Base-by-base conservation (phyloP, 2,113 vertebrate species). In the Pontoporia blainvillei region DNA sequence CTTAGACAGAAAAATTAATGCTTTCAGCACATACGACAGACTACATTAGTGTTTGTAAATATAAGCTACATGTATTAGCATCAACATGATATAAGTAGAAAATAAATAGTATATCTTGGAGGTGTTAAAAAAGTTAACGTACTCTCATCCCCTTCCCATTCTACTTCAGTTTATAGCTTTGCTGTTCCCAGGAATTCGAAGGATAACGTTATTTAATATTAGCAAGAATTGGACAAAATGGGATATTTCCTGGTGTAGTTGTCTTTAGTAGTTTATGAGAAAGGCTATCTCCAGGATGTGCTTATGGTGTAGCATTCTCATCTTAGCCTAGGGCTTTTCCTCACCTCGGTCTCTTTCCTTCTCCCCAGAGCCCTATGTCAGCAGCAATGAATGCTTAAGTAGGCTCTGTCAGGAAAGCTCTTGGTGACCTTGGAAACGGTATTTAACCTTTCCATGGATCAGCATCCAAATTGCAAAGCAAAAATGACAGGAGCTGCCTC, bases 391-490 rank as follows among this genome's bases (percentile, higher is more conserved):
- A 78, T 67, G 72, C 86, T 46, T 84, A 76, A 97, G 76, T 67
- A 97, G 79, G 39, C 31, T 90, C 89, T 95, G 84, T 82, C 84
- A 71, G 84, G 67, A 94, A 93, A 95, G 82, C 75, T 92, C 93
- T 79, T 2, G 2, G 54, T 97, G 96, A 85, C 91, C 90, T 85
- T 91, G 95, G 94, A 94, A 94, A 95, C 2, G 49, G 71, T 62
- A 59, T 94, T 94, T 97, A 94, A 97, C 85, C 54, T 95, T 92
- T 90, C 66, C 52, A 81, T 18, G 88, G 81, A 91, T 96, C 91
- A 94, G 71, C 87, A 87, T 95, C 36, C 87, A 94, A 87, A 88
- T 4, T 44, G 61, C 76, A 97, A 96, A 94, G 91, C 82, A 17
- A 41, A 82, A 41, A 92, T 86, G 85, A 90, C 95, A 95, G 85